Percentiles rank a stretch among this genome's conserved stretches.
phyloP scores from a whole-genome alignment of 2,113 vertebrate species.

The Pyrgilauda ruficollis region DNA sequence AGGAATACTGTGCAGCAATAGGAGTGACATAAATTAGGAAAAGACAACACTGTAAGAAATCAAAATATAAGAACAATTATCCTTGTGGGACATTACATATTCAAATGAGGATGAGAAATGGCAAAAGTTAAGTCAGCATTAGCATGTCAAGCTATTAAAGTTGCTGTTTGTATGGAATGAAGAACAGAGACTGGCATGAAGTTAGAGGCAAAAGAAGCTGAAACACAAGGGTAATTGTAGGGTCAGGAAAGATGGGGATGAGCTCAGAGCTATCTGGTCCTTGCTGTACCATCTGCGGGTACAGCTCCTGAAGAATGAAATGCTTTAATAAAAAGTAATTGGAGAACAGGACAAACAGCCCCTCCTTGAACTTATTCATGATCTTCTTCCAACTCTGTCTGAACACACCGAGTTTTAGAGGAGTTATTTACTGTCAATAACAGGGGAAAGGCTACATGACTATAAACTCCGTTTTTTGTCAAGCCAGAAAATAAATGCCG shows the following conservation, averaged over 20 bases:
- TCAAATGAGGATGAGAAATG: not conserved
- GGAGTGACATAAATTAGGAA: not conserved
- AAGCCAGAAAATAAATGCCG: not conserved
- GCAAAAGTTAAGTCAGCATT: not conserved
- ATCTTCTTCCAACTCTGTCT: not conserved
- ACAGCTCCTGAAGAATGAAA: not conserved
- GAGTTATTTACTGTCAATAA: not conserved
- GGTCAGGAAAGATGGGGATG: not conserved
- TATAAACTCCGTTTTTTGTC: not conserved
- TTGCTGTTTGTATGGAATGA: not conserved
- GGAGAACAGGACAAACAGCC: not conserved
- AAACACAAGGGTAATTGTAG: not conserved
- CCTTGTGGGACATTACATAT: not conserved
- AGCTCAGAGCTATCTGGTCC: not conserved
- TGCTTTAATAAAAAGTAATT: not conserved
- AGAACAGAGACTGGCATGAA: not conserved
- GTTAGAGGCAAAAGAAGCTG: not conserved
- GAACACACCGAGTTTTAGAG: not conserved
- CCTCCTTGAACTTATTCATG: not conserved
- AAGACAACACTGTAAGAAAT: not conserved
- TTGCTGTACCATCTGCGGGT: too few relatives aligned
- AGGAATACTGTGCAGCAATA: not conserved
- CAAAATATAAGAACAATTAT: not conserved
- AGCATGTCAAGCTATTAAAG: not conserved
- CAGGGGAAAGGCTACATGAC: not conserved